phyloP scores from a whole-genome alignment of 2,797 vertebrate genomes.

The Lycodopsis pacificus region DNA sequence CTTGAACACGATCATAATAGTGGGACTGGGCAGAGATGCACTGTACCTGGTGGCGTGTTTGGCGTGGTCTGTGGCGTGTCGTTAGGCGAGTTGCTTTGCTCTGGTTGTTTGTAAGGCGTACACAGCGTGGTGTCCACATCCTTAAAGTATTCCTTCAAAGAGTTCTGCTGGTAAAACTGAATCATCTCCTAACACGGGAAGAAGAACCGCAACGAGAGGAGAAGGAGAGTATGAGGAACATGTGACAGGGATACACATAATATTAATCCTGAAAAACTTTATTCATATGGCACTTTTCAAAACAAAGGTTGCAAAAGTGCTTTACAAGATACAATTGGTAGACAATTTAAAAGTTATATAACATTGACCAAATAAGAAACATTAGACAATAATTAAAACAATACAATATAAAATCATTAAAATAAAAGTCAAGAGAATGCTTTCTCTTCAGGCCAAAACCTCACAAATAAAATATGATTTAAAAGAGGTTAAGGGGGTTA shows the following conservation, averaged over 20 bases:
- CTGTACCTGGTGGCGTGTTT: conserved; percentile 65
- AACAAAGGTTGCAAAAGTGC: background rate
- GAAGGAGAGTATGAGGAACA: background rate
- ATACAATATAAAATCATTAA: background rate
- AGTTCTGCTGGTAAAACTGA: conserved; percentile 90
- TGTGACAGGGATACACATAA: background rate
- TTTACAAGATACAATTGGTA: background rate
- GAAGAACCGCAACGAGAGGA: background rate
- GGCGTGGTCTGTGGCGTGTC: conserved; percentile 43
- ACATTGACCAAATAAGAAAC: background rate
- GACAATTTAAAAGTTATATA: background rate
- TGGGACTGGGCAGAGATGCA: background rate
- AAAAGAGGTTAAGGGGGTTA: background rate
- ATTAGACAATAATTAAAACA: background rate
- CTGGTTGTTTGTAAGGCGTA: conserved; percentile 89
- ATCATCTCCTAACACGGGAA: conserved; percentile 87
- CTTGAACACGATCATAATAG: background rate
- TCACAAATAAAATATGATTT: background rate
- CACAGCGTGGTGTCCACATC: conserved; percentile 88
- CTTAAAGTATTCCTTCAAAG: conserved; percentile 94
- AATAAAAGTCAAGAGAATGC: background rate
- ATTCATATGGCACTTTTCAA: background rate
- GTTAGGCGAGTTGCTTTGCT: conserved; percentile 72
- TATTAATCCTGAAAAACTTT: background rate
- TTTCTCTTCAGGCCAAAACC: background rate